Percentiles rank a stretch among this genome's conserved stretches.
phyloP scores from a whole-genome alignment of 1,140 invertebrate genomes.

The Coelopa frigida region DNA sequence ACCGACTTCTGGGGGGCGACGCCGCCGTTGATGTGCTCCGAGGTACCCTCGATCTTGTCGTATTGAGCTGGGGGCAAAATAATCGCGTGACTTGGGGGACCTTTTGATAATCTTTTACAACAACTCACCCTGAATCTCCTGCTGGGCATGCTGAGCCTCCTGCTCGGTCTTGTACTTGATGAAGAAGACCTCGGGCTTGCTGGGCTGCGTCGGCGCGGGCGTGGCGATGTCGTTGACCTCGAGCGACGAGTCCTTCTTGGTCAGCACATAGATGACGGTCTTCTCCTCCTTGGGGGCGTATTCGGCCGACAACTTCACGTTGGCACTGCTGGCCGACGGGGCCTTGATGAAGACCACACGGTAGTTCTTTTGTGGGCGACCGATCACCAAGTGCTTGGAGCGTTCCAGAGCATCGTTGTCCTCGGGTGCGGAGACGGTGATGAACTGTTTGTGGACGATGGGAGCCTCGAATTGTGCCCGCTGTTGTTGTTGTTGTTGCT shows the following conservation, averaged over 20 bases:
- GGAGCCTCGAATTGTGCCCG: constrained; percentile 10
- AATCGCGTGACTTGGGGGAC: not conserved
- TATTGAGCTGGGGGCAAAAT: constrained; percentile 13
- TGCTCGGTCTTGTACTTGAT: constrained; percentile 61
- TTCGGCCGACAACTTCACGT: constrained; percentile 53
- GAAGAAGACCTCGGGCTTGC: constrained; percentile 64
- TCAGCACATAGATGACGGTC: constrained; percentile 71
- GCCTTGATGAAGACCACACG: constrained; percentile 80
- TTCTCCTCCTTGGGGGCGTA: constrained; percentile 61
- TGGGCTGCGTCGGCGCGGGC: constrained; percentile 50
- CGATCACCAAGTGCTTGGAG: constrained; percentile 16
- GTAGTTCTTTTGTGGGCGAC: constrained; percentile 64
- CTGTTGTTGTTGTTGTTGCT: not conserved
- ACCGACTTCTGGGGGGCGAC: constrained; percentile 14
- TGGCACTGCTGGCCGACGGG: constrained; percentile 53
- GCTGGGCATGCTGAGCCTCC: constrained; percentile 25
- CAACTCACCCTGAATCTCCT: constrained; percentile 19
- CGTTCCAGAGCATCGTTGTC: constrained; percentile 13
- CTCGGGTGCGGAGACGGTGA: constrained; percentile 17
- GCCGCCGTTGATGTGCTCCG: constrained; percentile 13
- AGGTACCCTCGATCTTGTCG: constrained; percentile 14
- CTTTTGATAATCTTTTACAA: not conserved
- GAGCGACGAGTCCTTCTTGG: constrained; percentile 50
- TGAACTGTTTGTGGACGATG: constrained; percentile 19
- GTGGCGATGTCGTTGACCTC: constrained; percentile 16